Evolutionary conservation across 1,140 invertebrate genomes (phyloP), one percentile per base, ranked within the genome.

Genomic region (Danaus plexippus): DNA sequence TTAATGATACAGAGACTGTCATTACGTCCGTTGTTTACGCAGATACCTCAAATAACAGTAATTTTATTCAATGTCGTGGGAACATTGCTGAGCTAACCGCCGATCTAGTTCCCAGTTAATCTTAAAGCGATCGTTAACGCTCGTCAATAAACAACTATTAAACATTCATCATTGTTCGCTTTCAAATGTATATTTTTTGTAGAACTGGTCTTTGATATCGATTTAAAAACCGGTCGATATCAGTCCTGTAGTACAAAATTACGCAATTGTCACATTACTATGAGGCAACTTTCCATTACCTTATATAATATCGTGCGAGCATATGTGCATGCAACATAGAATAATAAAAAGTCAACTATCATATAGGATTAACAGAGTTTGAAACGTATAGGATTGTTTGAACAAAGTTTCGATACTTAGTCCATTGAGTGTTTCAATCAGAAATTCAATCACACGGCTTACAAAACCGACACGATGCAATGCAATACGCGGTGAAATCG

Each of bases 51-150:
- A 74, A 79, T 77, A 80, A 78, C 70, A 59, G 82, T 79, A 80
- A 80, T 85, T 81, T 77, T 61, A 70, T 75, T 69, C 79, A 85
- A 82, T 85, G 82, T 78, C 82, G 80, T 85, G 82, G 73, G 82
- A 85, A 71, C 67, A 57, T 13, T 56, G 71, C 77, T 79, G 78
- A 70, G 75, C 62, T 82, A 82, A 64, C 63, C 67, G 59, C 71
- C 73, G 71, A 74, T 80, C 82, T 78, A 82, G 77, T 85, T 81
- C 75, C 71, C 71, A 80, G 70, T 71, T 77, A 71, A 82, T 77
- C 77, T 81, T 59, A 70, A 71, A 67, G 71, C 70, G 64, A 76
- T 80, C 66, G 70, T 79, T 80, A 73, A 73, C 69, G 69, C 71
- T 60, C 61, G 57, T 63, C 66, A 66, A 67, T 75, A 76, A 73